Evolutionary conservation across 1,140 invertebrate genomes (phyloP).

Genomic region (Musca domestica): DNA sequence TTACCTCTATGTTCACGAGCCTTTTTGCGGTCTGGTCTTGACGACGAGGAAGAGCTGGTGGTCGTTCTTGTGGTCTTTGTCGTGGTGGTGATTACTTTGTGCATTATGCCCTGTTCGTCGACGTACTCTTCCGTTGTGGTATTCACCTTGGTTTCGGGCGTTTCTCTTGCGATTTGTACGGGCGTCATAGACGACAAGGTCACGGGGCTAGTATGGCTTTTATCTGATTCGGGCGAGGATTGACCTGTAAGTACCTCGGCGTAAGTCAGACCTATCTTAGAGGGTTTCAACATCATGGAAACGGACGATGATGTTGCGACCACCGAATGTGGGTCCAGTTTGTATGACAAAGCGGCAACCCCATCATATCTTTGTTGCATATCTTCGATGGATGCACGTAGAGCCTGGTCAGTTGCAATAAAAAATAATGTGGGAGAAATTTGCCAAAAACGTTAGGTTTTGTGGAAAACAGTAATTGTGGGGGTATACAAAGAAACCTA

Average conservation of each 20-base stretch:
- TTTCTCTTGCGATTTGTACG: neutral
- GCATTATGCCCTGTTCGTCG: neutral
- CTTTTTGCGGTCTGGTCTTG: slow-evolving; percentile 18
- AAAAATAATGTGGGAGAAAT: slow-evolving; percentile 46
- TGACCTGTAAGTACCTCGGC: slow-evolving; percentile 55
- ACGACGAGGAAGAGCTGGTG: neutral
- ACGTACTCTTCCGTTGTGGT: slow-evolving; percentile 20
- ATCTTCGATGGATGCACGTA: slow-evolving; percentile 64
- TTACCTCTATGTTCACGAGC: neutral
- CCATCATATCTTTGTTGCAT: slow-evolving; percentile 65
- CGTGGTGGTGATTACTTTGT: slow-evolving; percentile 20
- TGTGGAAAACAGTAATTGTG: slow-evolving; percentile 16
- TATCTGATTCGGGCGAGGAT: slow-evolving; percentile 45
- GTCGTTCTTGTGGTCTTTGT: neutral
- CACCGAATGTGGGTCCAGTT: slow-evolving; percentile 71
- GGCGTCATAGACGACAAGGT: too few relatives aligned
- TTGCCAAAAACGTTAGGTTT: slow-evolving; percentile 53
- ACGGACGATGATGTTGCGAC: slow-evolving; percentile 51
- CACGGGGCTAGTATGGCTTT: too few relatives aligned
- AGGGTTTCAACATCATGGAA: slow-evolving; percentile 51
- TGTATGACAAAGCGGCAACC: slow-evolving; percentile 67
- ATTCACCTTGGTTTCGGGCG: neutral
- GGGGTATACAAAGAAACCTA: neutral
- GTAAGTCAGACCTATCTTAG: slow-evolving; percentile 56
- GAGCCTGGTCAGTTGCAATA: slow-evolving; percentile 62